Evolutionary conservation across 2,888 invertebrate species (phyloP), one percentile per base, ranked within the genome.

Genomic region (Trimorus sp.): DNA sequence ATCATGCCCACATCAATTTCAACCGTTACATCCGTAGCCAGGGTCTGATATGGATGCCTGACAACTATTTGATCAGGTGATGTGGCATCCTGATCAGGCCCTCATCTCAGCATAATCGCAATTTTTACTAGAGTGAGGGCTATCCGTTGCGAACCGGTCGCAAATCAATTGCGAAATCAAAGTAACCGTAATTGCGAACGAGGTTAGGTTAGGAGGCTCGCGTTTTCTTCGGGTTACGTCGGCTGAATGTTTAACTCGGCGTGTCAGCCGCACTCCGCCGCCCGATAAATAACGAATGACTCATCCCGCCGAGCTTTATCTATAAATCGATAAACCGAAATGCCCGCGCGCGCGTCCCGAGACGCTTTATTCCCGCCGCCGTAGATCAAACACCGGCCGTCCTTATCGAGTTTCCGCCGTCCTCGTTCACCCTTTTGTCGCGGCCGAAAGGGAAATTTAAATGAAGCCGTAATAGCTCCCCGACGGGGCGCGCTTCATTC

Each of bases 311-410:
- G 75, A 53, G 68, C 59, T 74, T 78, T 63, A 79, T 79, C 82
- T 75, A 82, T 82, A 76, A 82, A 82, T 82, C 82, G 82, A 79
- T 82, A 65, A 76, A 71, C 79, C 68, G 49, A 71, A 71, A 62
- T 59, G 79, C 49, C 75, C 66, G 71, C 49, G 71, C 69, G 26
- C 26, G 26, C 26, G n/a, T 26, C 26, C 26, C 70, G 59, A 73
- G 76, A 62, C 62, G 62, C 65, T 70, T 70, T 59, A 45, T 51
- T 74, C 38, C 42, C 56, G 45, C 49, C 37, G 48, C 15, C 71
- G 48, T 60, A 56, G 76, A 77, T 77, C 71, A 81, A 77, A 81
- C 63, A 58, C 53, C 62, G 37, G 45, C 36, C 53, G 51, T 49
- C 49, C 49, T 49, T 63, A 63, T 49, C 49, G 36, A 63, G 38